Evolutionary conservation across 1,140 invertebrate species (phyloP).

Genomic region (Leptinotarsa defecta): DNA sequence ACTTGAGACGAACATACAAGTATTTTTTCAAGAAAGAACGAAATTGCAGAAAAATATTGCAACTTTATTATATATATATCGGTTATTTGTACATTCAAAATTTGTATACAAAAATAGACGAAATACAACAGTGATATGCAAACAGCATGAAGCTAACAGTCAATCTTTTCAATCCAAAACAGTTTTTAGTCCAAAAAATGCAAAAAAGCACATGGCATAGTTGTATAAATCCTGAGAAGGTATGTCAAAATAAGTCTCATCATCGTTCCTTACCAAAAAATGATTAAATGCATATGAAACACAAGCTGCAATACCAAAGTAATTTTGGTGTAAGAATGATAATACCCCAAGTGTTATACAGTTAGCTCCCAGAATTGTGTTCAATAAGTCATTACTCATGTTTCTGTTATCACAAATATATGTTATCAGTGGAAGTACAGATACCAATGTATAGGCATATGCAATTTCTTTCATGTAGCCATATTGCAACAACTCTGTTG

Average conservation of each 20-base stretch:
- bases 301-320: constrained; percentile 33
- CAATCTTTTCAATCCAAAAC: constrained; percentile 21
- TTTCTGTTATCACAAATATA: constrained; percentile 29
- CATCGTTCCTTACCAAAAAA: constrained; percentile 34
- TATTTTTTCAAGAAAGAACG: too few relatives aligned
- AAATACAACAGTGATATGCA: constrained; percentile 21
- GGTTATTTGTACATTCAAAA: background rate
- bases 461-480: constrained; percentile 28
- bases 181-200: constrained; percentile 35
- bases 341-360: constrained; percentile 23
- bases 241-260: constrained; percentile 26
- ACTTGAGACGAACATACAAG: too few relatives aligned
- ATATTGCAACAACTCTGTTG: constrained; percentile 36
- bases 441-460: constrained; percentile 23
- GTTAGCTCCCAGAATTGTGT: constrained; percentile 27
- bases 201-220: constrained; percentile 42
- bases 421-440: constrained; percentile 30
- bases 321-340: constrained; percentile 33
- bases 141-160: constrained; percentile 19
- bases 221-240: constrained; percentile 39
- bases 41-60: background rate
- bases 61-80: background rate
- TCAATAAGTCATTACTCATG: constrained; percentile 18
- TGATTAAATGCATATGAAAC: constrained; percentile 35
- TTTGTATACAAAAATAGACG: constrained; percentile 11